A percentile compares a stretch with the other conserved stretches of the same genome.
These are phyloP conservation scores for Isaurus tuberculatus DNA, from an alignment of 92 coral and sea anemone genomes.

Conservation along the genomic window DNA sequence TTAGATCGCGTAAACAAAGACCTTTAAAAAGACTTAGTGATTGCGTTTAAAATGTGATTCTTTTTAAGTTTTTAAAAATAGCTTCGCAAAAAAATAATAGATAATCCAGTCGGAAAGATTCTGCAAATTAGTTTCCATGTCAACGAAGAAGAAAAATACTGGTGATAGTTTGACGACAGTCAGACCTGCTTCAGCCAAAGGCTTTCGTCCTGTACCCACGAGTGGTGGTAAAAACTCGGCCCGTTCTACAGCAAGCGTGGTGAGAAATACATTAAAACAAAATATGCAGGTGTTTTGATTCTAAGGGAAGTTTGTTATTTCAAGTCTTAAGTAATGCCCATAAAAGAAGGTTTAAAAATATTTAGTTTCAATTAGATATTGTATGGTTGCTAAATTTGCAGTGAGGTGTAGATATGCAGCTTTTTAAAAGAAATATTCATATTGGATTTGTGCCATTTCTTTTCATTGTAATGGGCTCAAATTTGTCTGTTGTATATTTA, in stretches of 20 bases:
- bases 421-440: background rate
- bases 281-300: background rate
- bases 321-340: background rate
- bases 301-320: background rate
- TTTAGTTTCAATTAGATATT: too few relatives aligned
- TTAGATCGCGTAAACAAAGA: background rate
- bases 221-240: constrained; percentile 70
- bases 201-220: constrained; percentile 59
- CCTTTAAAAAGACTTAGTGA: constrained; percentile 6
- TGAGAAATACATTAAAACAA: constrained; percentile 36
- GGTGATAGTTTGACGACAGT: constrained; percentile 11
- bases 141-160: constrained; percentile 44
- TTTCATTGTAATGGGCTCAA: too few relatives aligned
- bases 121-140: constrained; percentile 12
- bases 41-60: constrained; percentile 15
- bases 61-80: background rate
- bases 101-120: background rate
- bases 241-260: constrained; percentile 81
- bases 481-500: background rate
- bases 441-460: background rate
- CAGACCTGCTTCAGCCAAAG: constrained; percentile 60
- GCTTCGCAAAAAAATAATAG: background rate
- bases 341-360: background rate
- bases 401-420: background rate
- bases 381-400: too few relatives aligned